Percentiles rank a stretch among this genome's conserved stretches.
These are phyloP conservation scores for Amiota minor DNA, from an alignment of 2,888 invertebrate genomes.

Conservation along the genomic window DNA sequence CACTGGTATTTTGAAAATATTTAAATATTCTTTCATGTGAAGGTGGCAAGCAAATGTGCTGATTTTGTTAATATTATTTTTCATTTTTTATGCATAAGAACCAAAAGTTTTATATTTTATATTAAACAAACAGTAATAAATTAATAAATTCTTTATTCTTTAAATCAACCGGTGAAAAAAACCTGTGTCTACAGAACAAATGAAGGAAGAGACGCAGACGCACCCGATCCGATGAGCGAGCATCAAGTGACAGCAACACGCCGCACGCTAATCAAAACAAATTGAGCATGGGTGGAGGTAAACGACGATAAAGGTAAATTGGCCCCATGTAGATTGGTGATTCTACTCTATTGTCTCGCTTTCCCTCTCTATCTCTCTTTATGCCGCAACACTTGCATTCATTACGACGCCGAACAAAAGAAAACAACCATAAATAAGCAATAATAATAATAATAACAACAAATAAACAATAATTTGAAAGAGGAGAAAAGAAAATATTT, in stretches of 20 bases:
- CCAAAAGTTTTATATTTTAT: not conserved
- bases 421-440: constrained; percentile 50
- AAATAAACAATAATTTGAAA: constrained; percentile 39
- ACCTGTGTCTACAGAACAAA: not conserved
- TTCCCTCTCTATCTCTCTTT: not conserved
- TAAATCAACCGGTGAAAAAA: not conserved
- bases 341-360: not conserved
- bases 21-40: no score
- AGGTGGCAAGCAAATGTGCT: no score
- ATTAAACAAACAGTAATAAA: not conserved
- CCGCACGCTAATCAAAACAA: constrained; percentile 14
- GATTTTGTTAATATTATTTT: no score
- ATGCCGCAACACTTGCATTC: not conserved
- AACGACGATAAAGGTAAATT: constrained; percentile 10
- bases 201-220: constrained; percentile 12
- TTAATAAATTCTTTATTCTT: not conserved
- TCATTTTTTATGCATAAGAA: no score
- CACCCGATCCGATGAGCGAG: not conserved
- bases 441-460: constrained; percentile 50
- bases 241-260: constrained; percentile 4
- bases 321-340: constrained; percentile 1
- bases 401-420: constrained; percentile 35
- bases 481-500: no score
- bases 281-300: constrained; percentile 20
- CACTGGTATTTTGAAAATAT: no score